Evolutionary conservation across 2,888 invertebrate genomes (phyloP).

Genomic region (Dexiosoma caninum): DNA sequence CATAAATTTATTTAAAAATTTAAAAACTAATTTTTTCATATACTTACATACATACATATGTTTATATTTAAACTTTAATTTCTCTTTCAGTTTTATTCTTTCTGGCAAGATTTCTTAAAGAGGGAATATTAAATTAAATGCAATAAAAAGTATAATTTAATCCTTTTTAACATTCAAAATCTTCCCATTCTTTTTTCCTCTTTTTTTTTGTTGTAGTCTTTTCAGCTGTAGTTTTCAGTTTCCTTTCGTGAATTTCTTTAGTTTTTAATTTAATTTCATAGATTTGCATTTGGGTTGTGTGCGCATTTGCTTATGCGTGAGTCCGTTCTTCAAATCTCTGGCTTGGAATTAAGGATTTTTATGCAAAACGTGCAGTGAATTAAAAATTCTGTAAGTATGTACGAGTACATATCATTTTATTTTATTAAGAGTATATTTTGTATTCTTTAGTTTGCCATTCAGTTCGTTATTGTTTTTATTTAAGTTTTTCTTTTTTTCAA

Average conservation of each 20-base stretch:
- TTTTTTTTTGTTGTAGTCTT: neutral
- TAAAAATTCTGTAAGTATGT: constrained; percentile 39
- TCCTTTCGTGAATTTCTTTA: constrained; percentile 23
- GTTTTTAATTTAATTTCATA: constrained; percentile 28
- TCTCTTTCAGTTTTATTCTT: no score
- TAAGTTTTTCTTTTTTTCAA: neutral
- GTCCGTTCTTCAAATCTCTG: constrained; percentile 24
- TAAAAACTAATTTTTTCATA: no score
- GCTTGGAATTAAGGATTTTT: constrained; percentile 24
- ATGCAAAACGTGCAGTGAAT: constrained; percentile 64
- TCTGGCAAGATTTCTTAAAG: no score
- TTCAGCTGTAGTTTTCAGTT: constrained; percentile 1
- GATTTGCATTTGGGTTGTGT: neutral
- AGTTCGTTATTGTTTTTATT: neutral
- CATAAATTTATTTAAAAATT: no score
- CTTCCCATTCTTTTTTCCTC: neutral
- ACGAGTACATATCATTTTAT: constrained; percentile 14
- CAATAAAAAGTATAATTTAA: constrained; percentile 40
- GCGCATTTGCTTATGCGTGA: constrained; percentile 12
- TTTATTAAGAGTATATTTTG: no score
- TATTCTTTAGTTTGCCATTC: neutral
- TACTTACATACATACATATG: no score
- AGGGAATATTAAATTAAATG: no score
- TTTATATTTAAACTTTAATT: no score
- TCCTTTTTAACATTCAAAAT: constrained; percentile 28